Evolutionary conservation across 2,888 invertebrate genomes (phyloP), one percentile per base, ranked within the genome.

Genomic region (Xestobium rufovillosum): DNA sequence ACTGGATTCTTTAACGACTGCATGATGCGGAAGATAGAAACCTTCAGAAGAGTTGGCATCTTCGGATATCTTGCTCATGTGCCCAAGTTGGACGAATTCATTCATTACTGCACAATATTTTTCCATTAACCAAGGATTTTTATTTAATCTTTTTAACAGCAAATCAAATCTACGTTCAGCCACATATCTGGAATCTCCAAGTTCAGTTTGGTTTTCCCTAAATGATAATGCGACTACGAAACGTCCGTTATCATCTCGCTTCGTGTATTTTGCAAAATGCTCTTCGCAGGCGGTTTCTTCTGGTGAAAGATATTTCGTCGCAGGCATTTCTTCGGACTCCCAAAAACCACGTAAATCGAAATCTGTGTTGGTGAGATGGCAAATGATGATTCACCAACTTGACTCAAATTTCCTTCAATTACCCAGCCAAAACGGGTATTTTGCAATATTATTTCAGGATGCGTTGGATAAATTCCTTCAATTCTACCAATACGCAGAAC

Each of bases 201-300:
- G 8, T 8, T 11, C 11, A 6, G 6, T 6, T 11, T 9, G 8
- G 8, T 28, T 28, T 6, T 6, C 6, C n/a, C 10, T 28, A 11
- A 28, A 28, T 28, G 28, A 11, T 11, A 28, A 6, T 8, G 6
- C 10, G 8, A 28, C 28, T 9, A n/a, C 28, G 10, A 9, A 28
- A 8, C 11, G 9, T 10, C 28, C 28, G 10, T 11, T 10, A 9
- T 6, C 28, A 8, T 6, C 6, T 6, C 10, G 28, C 10, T 8
- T 28, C 8, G 9, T 8, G 10, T 6, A 9, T 28, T 28, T 28
- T 28, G 6, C 10, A 11, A 28, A 28, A 28, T 28, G 28, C 6
- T 28, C 10, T 28, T 28, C 28, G 28, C 28, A 28, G 8, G 23
- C 23, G 23, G n/a, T n/a, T 23, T 23, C 23, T n/a, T 23, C 23